A percentile compares a stretch with the other conserved stretches of the same genome.
Conservation (phyloP, 2,797 vertebrate genomes). For the Clarias laeviceps region DNA sequence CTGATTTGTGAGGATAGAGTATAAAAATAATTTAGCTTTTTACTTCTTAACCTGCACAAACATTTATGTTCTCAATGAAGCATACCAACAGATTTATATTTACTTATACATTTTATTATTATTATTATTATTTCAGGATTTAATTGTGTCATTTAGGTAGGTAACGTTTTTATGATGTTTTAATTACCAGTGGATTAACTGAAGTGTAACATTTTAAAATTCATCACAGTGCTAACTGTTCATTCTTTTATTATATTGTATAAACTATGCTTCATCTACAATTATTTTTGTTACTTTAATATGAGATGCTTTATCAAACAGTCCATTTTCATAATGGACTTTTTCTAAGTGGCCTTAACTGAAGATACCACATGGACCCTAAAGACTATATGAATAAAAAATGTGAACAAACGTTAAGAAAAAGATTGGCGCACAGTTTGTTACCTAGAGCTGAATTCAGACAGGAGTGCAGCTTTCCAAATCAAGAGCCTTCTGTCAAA, state of each 20-base stretch:
- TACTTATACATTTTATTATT: no score
- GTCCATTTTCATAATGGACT: background rate
- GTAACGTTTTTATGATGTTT: background rate
- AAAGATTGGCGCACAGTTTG: background rate
- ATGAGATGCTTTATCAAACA: background rate
- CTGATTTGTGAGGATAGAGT: background rate
- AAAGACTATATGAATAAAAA: background rate
- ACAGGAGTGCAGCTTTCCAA: background rate
- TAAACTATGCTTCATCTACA: background rate
- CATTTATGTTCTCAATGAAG: background rate
- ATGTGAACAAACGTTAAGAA: no score
- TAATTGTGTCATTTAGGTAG: no score
- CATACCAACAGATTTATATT: background rate
- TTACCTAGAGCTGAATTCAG: background rate
- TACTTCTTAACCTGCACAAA: background rate
- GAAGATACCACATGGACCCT: background rate
- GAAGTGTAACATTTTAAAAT: background rate
- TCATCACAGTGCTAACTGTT: background rate
- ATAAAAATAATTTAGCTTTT: background rate
- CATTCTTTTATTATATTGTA: background rate
- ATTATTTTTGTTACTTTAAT: background rate
- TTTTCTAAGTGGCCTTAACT: background rate
- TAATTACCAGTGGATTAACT: background rate
- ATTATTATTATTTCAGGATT: no score
- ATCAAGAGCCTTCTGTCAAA: constrained; percentile 23